These are phyloP conservation scores for Temnothorax nylanderi DNA, from an alignment of 1,140 invertebrate species.

Conservation along the genomic window DNA sequence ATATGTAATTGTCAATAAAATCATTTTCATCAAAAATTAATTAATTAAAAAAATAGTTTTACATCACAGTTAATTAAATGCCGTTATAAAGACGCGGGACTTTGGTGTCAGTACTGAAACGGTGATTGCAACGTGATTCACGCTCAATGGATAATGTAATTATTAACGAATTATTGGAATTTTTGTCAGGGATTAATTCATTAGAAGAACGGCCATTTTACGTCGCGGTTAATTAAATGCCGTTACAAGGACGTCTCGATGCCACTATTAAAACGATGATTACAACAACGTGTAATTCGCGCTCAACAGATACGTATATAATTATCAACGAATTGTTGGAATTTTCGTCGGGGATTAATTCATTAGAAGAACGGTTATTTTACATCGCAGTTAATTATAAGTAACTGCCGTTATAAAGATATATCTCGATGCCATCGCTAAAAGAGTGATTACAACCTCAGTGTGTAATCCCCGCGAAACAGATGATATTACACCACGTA, in stretches of 20 bases:
- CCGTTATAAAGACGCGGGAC: background rate
- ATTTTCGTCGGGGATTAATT: background rate
- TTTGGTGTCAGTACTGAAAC: background rate
- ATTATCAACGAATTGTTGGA: background rate
- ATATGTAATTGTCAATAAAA: background rate
- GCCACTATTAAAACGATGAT: background rate
- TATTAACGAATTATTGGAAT: background rate
- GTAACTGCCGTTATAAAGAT: background rate
- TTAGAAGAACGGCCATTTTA: background rate
- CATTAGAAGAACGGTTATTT: background rate
- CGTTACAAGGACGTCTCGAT: background rate
- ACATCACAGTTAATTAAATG: background rate
- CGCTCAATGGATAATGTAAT: background rate
- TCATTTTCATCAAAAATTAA: background rate
- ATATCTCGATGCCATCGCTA: background rate
- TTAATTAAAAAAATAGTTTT: background rate
- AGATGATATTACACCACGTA: constrained; percentile 1
- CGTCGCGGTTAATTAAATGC: background rate
- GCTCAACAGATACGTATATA: background rate
- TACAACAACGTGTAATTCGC: background rate
- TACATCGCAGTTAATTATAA: background rate
- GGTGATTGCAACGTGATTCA: background rate
- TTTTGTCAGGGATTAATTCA: background rate
- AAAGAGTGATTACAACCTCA: background rate
- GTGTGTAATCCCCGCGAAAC: background rate